phyloP scores from a whole-genome alignment of 1,140 invertebrate genomes.

The Psilanteris sp. region DNA sequence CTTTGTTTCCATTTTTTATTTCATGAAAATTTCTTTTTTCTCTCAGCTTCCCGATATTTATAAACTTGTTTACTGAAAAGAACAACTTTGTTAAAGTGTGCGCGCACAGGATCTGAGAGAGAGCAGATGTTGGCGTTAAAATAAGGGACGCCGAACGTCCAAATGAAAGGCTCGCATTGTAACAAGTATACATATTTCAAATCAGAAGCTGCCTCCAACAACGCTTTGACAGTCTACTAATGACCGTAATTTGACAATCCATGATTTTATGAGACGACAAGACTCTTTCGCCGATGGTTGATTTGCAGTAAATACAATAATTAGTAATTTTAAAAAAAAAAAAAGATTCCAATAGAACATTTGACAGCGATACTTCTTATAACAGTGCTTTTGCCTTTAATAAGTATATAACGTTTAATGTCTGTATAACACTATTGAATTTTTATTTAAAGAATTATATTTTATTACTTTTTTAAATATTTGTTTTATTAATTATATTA shows the following conservation, averaged over 20 bases:
- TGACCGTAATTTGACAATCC: constrained; percentile 22
- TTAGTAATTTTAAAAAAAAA: too few species aligned
- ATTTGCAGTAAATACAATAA: too few species aligned
- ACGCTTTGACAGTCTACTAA: constrained; percentile 24
- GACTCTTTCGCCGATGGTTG: too few species aligned
- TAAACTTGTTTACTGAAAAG: constrained; percentile 40
- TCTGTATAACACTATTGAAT: too few species aligned
- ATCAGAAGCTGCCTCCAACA: neutral
- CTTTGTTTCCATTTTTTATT: constrained; percentile 1
- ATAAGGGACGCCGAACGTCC: constrained; percentile 27
- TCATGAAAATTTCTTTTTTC: constrained; percentile 10
- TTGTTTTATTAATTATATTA: too few species aligned
- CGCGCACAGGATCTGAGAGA: constrained; percentile 15
- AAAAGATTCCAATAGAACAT: too few species aligned
- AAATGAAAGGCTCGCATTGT: constrained; percentile 47
- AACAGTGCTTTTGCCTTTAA: too few species aligned
- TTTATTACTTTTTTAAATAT: too few species aligned
- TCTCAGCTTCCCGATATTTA: constrained; percentile 36
- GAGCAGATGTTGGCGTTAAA: constrained; percentile 38
- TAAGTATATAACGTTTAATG: too few species aligned
- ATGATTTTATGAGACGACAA: neutral
- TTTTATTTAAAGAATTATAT: too few species aligned
- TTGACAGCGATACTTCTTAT: too few species aligned
- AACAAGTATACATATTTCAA: constrained; percentile 24
- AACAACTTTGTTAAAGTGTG: constrained; percentile 23